These are phyloP conservation scores for Xestia ashworthii DNA, from an alignment of 2,888 invertebrate species.

Conservation along the genomic window DNA sequence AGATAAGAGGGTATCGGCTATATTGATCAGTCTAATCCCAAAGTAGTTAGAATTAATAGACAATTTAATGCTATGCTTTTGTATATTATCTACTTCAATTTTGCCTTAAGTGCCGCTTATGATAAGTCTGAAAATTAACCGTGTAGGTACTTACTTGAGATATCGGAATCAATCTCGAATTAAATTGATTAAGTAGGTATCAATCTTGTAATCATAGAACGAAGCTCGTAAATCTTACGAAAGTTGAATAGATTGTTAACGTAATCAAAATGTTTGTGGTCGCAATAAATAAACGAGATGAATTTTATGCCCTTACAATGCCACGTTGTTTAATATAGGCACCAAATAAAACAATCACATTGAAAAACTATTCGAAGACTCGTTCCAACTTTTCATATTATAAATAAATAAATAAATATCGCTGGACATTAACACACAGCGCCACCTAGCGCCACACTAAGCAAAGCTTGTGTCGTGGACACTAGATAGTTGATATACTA, in stretches of 20 bases:
- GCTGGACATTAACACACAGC: too few species aligned
- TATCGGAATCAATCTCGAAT: constrained; percentile 42
- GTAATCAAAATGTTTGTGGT: background rate
- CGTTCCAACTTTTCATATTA: constrained; percentile 54
- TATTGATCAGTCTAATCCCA: constrained; percentile 57
- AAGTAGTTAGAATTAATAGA: constrained; percentile 56
- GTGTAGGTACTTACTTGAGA: constrained; percentile 18
- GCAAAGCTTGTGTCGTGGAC: too few species aligned
- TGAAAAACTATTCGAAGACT: constrained; percentile 38
- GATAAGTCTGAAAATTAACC: constrained; percentile 49
- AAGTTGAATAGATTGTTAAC: constrained; percentile 9
- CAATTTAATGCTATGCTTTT: constrained; percentile 58
- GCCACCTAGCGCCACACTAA: too few species aligned
- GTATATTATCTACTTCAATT: constrained; percentile 59
- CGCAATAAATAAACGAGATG: background rate
- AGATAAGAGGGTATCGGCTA: constrained; percentile 52
- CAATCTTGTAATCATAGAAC: constrained; percentile 18
- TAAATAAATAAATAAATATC: too few species aligned
- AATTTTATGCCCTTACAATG: background rate
- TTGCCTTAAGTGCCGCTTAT: constrained; percentile 51
- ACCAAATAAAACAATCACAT: constrained; percentile 30
- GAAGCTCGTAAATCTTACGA: constrained; percentile 23
- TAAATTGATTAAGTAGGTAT: constrained; percentile 41
- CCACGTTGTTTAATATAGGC: background rate
- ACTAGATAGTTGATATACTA: too few species aligned